Conservation (phyloP, 1,140 invertebrate genomes). For the Hyphantria cunea region DNA sequence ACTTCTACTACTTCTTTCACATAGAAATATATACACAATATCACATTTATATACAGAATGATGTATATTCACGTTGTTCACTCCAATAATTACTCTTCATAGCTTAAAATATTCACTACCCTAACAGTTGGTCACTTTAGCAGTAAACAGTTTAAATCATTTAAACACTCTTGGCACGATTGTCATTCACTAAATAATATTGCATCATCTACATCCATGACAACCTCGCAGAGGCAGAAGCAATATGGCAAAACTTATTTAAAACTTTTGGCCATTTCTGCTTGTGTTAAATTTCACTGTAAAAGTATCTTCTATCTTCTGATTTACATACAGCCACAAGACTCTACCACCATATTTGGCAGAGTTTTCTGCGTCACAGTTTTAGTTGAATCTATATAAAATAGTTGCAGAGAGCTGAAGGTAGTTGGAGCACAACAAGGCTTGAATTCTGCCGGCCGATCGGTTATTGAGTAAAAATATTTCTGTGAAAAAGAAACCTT, state of each 20-base stretch:
- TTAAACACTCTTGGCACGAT: not conserved
- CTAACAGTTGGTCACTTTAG: too few species aligned
- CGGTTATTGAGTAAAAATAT: slow-evolving; percentile 80
- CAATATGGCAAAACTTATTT: not conserved
- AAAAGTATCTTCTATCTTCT: not conserved
- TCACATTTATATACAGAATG: too few species aligned
- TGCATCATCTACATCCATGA: not conserved
- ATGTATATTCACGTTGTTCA: too few species aligned
- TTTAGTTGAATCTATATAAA: slow-evolving; percentile 88
- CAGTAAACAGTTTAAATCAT: too few species aligned
- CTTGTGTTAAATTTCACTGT: not conserved
- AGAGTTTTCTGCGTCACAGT: slow-evolving; percentile 88
- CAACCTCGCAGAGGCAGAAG: not conserved
- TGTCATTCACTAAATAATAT: not conserved
- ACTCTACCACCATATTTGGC: slow-evolving; percentile 92
- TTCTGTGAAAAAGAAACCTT: slow-evolving; percentile 81
- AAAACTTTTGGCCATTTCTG: not conserved
- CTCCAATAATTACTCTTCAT: too few species aligned
- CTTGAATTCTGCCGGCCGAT: slow-evolving; percentile 83
- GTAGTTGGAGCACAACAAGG: slow-evolving; percentile 91
- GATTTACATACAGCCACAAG: slow-evolving; percentile 89
- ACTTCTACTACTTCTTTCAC: too few species aligned
- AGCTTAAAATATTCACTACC: too few species aligned
- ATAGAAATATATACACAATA: too few species aligned
- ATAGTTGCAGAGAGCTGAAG: slow-evolving; percentile 87